Conservation (phyloP, 2,113 vertebrate genomes). For the Erpornis zantholeuca region DNA sequence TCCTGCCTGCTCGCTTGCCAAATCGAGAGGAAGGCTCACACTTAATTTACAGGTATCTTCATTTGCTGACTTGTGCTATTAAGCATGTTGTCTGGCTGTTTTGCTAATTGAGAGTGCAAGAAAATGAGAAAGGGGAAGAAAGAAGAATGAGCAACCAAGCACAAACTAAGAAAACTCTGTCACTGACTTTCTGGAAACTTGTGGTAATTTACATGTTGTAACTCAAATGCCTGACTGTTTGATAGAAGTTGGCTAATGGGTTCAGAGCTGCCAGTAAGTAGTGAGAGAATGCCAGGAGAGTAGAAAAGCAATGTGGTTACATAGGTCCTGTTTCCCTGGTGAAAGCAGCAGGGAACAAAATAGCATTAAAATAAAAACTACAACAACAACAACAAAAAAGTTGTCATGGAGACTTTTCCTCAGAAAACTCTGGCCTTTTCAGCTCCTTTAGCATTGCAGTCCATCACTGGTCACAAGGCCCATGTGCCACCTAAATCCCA, state of each 20-base stretch:
- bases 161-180: background rate
- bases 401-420: background rate
- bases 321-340: background rate
- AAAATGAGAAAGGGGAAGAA: background rate
- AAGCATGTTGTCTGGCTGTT: background rate
- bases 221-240: background rate
- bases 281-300: background rate
- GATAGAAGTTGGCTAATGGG: background rate
- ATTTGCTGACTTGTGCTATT: conserved; percentile 17
- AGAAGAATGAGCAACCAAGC: background rate
- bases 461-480: background rate
- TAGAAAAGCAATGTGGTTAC: background rate
- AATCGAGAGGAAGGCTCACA: background rate
- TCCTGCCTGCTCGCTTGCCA: background rate
- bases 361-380: background rate
- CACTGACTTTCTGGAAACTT: background rate
- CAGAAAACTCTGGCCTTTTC: background rate
- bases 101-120: background rate
- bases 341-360: background rate
- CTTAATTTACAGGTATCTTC: conserved; percentile 45
- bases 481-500: background rate
- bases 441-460: background rate
- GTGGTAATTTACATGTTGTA: background rate
- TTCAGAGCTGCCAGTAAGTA: background rate
- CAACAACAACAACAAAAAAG: background rate